A percentile compares a stretch with the other conserved stretches of the same genome.
Conservation (phyloP, 2,797 vertebrate genomes). For the Enteromius mattozi region DNA sequence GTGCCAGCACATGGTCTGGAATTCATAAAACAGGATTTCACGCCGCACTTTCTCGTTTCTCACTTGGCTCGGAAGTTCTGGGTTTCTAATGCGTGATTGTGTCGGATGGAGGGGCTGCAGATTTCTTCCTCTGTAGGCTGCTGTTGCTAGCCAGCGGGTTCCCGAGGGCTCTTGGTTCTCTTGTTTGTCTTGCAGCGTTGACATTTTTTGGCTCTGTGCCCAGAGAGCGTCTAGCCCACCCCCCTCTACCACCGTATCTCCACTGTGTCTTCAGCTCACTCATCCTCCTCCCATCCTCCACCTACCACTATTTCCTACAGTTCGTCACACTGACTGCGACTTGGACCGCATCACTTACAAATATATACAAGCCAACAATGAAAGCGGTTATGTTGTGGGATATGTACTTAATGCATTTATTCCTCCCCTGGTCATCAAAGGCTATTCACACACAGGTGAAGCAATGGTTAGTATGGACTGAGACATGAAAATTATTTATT, state of each 20-base stretch:
- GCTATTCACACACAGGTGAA: not conserved
- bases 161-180: conserved; percentile 69
- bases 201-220: conserved; percentile 80
- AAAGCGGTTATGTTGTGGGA: conserved; percentile 1
- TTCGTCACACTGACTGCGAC: conserved; percentile 19
- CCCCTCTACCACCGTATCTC: conserved; percentile 51
- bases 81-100: conserved; percentile 45
- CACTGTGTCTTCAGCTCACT: not conserved
- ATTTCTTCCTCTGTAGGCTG: conserved; percentile 58
- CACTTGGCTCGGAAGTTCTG: conserved; percentile 39
- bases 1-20: not conserved
- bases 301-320: conserved; percentile 15
- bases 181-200: conserved; percentile 78
- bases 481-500: not conserved
- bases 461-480: not conserved
- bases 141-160: conserved; percentile 67
- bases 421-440: not conserved
- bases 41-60: not conserved
- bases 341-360: not conserved
- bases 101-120: conserved; percentile 51
- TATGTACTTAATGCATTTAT: not conserved
- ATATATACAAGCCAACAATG: not conserved
- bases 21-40: conserved; percentile 35
- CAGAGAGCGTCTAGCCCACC: conserved; percentile 72
- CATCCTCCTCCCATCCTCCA: conserved; percentile 12